phyloP scores from a whole-genome alignment of 2,113 vertebrate genomes.

The Sprattus sprattus region DNA sequence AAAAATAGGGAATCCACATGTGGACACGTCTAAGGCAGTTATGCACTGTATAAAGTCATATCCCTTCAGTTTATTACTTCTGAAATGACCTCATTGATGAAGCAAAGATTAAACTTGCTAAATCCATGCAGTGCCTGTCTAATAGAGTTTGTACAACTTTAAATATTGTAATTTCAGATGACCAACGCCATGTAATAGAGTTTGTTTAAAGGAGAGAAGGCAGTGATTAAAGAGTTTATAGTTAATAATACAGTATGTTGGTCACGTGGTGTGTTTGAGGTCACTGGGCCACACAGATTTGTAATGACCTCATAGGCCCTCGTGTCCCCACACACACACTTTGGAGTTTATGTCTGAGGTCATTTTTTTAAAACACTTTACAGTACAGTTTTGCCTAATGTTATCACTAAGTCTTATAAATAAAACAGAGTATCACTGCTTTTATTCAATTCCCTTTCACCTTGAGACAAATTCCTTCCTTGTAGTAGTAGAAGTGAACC shows the following conservation, averaged over 20 bases:
- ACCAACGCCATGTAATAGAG: not conserved
- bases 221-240: not conserved
- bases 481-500: not conserved
- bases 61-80: not conserved
- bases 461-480: not conserved
- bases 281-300: slow-evolving; percentile 1
- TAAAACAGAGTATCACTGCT: not conserved
- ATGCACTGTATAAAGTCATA: not conserved
- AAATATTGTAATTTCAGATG: not conserved
- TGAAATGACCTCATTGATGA: not conserved
- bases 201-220: not conserved
- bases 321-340: not conserved
- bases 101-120: not conserved
- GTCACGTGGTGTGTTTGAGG: slow-evolving; percentile 2
- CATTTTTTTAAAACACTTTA: not conserved
- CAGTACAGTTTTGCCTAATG: not conserved
- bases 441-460: not conserved
- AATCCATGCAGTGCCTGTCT: not conserved
- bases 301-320: slow-evolving; percentile 4
- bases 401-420: not conserved
- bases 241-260: not conserved
- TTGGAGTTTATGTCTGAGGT: not conserved
- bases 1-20: not conserved
- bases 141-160: not conserved
- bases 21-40: not conserved